phyloP scores from a whole-genome alignment of 2,113 vertebrate genomes.

The Corydoras sp. region DNA sequence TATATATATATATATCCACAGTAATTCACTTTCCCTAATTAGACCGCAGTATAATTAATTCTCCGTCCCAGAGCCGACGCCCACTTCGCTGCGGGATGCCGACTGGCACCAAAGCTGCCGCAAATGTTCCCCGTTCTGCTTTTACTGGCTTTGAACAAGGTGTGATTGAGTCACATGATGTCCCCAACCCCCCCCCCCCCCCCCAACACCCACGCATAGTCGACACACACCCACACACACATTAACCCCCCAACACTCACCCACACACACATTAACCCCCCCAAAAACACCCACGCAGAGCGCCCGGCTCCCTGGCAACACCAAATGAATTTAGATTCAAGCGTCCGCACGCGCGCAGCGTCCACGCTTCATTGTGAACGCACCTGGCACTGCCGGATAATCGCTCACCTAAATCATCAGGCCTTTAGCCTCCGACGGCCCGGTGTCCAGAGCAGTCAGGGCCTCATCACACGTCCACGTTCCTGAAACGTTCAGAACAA shows the following conservation, averaged over 20 bases:
- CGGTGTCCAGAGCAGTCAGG: not conserved
- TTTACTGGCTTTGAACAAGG: constrained; percentile 30
- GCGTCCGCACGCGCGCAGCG: too few species aligned
- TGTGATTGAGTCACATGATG: constrained; percentile 34
- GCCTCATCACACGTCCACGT: not conserved
- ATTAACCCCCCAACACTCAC: not conserved
- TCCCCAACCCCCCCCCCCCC: not conserved
- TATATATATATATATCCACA: too few species aligned
- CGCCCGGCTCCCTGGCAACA: constrained; percentile 30
- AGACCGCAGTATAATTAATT: too few species aligned
- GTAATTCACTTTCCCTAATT: too few species aligned
- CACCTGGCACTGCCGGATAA: not conserved
- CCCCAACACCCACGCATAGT: constrained; percentile 18
- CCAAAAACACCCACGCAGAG: constrained; percentile 17
- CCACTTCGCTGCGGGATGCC: too few species aligned
- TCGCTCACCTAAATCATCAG: not conserved
- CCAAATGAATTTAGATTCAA: constrained; percentile 29
- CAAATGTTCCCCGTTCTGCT: constrained; percentile 17
- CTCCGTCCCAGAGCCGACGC: too few species aligned
- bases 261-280: constrained; percentile 4
- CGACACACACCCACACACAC: not conserved
- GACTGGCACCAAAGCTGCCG: constrained; percentile 14
- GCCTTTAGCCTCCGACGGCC: not conserved
- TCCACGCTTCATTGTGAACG: not conserved
- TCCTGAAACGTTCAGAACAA: too few species aligned